Percentiles rank a stretch among this genome's conserved stretches.
phyloP scores from a whole-genome alignment of 2,113 vertebrate genomes.

The Pantherophis guttatus region DNA sequence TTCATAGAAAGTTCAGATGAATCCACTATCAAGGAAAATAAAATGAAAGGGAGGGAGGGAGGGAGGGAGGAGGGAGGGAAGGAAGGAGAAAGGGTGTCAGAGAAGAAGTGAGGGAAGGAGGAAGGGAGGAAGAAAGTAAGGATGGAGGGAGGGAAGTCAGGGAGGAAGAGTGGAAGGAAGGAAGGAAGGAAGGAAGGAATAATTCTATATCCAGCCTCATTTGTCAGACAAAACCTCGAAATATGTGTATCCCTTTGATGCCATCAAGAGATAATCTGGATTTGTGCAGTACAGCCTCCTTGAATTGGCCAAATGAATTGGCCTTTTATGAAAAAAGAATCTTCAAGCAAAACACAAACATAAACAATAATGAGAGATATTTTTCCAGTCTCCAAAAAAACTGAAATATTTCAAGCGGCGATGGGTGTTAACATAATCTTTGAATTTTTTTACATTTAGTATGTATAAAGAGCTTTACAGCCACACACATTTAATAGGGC shows the following conservation, averaged over 20 bases:
- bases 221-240: not conserved
- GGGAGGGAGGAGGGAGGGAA: no score
- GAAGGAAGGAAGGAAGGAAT: not conserved
- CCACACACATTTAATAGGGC: not conserved
- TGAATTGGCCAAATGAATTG: not conserved
- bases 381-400: not conserved
- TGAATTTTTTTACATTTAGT: not conserved
- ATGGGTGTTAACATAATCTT: not conserved
- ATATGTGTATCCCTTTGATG: not conserved
- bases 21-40: not conserved
- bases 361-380: not conserved
- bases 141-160: fast-evolving
- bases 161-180: fast-evolving
- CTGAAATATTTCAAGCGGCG: not conserved
- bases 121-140: not conserved
- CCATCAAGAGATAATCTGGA: not conserved
- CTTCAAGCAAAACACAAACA: not conserved
- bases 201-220: not conserved
- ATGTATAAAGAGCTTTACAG: not conserved
- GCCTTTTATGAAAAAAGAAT: not conserved
- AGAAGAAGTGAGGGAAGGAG: no score
- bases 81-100: fast-evolving
- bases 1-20: not conserved
- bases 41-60: not conserved
- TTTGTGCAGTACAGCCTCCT: not conserved